Evolutionary conservation across 2,113 vertebrate genomes (phyloP).

Genomic region (Gymnobelideus leadbeateri): DNA sequence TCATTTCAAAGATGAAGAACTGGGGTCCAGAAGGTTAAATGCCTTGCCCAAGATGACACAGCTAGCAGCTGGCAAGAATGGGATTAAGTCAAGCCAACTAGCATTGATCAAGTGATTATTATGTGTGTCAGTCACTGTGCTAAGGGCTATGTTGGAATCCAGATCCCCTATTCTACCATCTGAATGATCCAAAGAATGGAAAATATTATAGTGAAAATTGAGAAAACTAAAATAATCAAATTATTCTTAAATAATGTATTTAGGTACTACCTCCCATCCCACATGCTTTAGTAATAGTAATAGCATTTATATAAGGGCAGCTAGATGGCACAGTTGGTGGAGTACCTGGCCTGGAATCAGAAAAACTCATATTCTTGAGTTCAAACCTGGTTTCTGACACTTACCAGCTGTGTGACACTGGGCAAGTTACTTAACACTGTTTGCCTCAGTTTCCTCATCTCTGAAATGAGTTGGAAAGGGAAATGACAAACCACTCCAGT

Average conservation of each 20-base stretch:
- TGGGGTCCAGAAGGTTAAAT: neutral
- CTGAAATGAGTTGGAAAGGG: neutral
- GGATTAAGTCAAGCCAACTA: neutral
- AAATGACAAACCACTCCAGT: neutral
- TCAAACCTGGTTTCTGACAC: neutral
- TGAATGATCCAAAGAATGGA: neutral
- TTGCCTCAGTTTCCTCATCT: neutral
- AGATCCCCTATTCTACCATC: neutral
- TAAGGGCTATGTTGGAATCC: neutral
- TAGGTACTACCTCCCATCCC: neutral
- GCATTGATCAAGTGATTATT: neutral
- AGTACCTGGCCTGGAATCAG: neutral
- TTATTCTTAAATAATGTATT: neutral
- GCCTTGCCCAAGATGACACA: neutral
- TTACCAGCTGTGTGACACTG: neutral
- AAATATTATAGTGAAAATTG: neutral
- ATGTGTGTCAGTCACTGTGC: neutral
- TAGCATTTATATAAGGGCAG: neutral
- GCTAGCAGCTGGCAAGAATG: neutral
- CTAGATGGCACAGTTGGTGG: neutral
- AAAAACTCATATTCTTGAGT: neutral
- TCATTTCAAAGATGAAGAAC: neutral
- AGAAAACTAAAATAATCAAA: neutral
- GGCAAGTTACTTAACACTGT: neutral
- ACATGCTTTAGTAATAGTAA: neutral